Percentiles rank a stretch among this genome's conserved stretches.
Conservation (phyloP, 1,140 invertebrate genomes). For the Orius insidiosus region DNA sequence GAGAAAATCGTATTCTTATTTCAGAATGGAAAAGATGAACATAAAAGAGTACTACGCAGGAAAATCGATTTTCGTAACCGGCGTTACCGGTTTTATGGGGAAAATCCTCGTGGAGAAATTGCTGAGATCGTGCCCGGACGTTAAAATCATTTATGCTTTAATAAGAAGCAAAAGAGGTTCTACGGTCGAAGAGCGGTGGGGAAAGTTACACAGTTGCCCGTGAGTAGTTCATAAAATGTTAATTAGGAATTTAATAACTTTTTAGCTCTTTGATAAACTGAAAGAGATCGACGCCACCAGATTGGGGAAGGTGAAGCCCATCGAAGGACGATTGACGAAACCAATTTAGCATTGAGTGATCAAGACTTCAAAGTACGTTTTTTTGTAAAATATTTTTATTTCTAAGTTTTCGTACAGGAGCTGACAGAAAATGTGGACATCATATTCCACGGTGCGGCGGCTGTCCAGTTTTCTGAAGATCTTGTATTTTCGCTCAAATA, state of each 20-base stretch:
- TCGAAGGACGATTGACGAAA: not conserved
- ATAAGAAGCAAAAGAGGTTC: conserved; percentile 49
- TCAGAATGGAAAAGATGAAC: not conserved
- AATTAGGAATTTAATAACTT: not conserved
- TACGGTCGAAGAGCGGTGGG: conserved; percentile 35
- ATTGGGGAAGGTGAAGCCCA: not conserved
- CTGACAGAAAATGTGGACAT: not conserved
- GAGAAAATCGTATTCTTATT: too few species aligned
- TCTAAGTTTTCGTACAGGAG: not conserved
- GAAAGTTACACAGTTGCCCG: conserved; percentile 41
- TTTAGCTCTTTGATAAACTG: not conserved
- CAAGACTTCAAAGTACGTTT: not conserved
- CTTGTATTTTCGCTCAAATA: not conserved
- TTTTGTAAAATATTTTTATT: too few species aligned
- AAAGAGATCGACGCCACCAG: not conserved
- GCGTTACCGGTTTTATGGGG: conserved; percentile 58
- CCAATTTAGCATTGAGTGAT: not conserved
- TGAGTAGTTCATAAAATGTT: conserved; percentile 23
- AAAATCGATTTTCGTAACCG: conserved; percentile 44
- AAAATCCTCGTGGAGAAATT: conserved; percentile 69
- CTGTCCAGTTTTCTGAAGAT: conserved; percentile 1
- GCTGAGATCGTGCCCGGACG: conserved; percentile 49
- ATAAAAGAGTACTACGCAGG: conserved; percentile 1
- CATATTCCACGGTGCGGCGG: not conserved
- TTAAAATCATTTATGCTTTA: conserved; percentile 57